Percentiles rank a stretch among this genome's conserved stretches.
Conservation (phyloP, 1,140 invertebrate genomes). For the Heliconius eleuchia region DNA sequence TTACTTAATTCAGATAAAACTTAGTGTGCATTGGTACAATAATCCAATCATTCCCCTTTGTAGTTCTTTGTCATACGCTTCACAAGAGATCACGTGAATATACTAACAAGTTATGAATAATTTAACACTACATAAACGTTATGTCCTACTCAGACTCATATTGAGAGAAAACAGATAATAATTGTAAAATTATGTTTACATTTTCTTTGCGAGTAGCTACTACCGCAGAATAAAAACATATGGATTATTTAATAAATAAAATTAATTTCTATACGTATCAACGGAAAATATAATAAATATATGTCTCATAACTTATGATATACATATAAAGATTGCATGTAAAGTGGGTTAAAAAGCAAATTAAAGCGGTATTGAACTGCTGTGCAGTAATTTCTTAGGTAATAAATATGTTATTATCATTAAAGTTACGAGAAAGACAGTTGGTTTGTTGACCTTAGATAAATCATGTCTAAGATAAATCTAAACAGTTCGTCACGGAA, state of each 20-base stretch:
- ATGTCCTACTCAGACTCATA: slow-evolving; percentile 22
- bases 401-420: slow-evolving; percentile 67
- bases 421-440: slow-evolving; percentile 50
- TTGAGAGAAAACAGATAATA: slow-evolving; percentile 21
- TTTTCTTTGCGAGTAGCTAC: neutral
- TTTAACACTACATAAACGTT: slow-evolving; percentile 15
- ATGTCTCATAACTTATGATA: neutral
- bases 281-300: neutral
- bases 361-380: slow-evolving; percentile 26
- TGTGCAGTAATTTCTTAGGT: slow-evolving; percentile 45
- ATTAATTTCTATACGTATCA: neutral
- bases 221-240: neutral
- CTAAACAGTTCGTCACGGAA: slow-evolving; percentile 42
- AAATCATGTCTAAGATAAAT: slow-evolving; percentile 59
- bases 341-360: slow-evolving; percentile 39
- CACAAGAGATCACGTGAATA: slow-evolving; percentile 29
- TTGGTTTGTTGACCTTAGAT: slow-evolving; percentile 71
- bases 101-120: slow-evolving; percentile 34
- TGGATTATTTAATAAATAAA: neutral
- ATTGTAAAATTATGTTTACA: slow-evolving; percentile 9
- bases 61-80: slow-evolving; percentile 25
- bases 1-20: neutral
- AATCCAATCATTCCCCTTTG: neutral
- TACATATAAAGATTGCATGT: slow-evolving; percentile 14
- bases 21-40: slow-evolving; percentile 1